phyloP scores from a whole-genome alignment of 2,797 vertebrate species.

The Aulostomus chinensis region DNA sequence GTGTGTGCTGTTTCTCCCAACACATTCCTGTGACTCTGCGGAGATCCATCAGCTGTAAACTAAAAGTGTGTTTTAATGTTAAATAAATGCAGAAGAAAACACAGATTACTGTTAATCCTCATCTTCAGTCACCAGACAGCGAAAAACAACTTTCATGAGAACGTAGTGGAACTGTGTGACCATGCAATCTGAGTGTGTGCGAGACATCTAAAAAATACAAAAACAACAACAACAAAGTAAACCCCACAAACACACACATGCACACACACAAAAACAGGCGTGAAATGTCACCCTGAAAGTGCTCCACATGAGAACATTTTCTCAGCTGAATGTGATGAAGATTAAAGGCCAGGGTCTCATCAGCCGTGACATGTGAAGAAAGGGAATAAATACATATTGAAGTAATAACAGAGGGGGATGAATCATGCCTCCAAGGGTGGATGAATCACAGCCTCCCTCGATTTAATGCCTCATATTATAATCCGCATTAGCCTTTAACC shows the following conservation, averaged over 20 bases:
- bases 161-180: no score
- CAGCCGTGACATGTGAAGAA: conserved; percentile 56
- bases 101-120: no score
- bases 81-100: no score
- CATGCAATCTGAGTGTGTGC: no score
- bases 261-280: neutral
- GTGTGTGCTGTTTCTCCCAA: conserved; percentile 32
- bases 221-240: no score
- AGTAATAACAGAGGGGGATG: conserved; percentile 64
- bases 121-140: no score
- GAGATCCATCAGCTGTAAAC: conserved; percentile 13
- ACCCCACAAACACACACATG: no score
- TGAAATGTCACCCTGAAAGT: conserved; percentile 25
- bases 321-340: conserved; percentile 20
- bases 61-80: no score
- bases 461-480: conserved; percentile 67
- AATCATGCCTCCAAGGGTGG: conserved; percentile 37
- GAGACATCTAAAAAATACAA: no score
- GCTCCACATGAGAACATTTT: conserved; percentile 23
- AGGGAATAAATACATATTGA: conserved; percentile 64
- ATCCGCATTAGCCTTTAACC: conserved; percentile 62
- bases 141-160: no score
- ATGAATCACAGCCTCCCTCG: conserved; percentile 47
- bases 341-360: conserved; percentile 54
- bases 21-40: conserved; percentile 35